A percentile compares a stretch with the other conserved stretches of the same genome.
Conservation (phyloP, 2,113 vertebrate genomes). For the Echinops telfairi region DNA sequence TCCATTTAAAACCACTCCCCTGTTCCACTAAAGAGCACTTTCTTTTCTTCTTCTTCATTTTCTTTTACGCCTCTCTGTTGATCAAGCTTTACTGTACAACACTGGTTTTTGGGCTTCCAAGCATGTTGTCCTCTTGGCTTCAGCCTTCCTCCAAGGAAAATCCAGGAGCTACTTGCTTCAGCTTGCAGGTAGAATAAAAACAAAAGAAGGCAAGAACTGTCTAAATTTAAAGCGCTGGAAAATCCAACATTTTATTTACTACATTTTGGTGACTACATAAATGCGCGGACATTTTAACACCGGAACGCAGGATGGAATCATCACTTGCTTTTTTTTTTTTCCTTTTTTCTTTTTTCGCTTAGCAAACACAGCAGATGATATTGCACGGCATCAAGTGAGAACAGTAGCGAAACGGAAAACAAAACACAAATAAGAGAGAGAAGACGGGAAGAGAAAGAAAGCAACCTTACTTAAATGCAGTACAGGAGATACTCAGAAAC, state of each 20-base stretch:
- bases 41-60: not conserved
- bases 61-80: not conserved
- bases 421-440: conserved; percentile 79
- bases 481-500: conserved; percentile 91
- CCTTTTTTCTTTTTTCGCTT: conserved; percentile 90
- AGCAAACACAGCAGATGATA: conserved; percentile 99
- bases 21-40: not conserved
- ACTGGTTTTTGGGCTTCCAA: not conserved
- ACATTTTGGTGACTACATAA: conserved; percentile 99
- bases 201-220: conserved; percentile 87
- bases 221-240: conserved; percentile 96
- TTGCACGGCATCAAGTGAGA: conserved; percentile 97
- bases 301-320: conserved; percentile 98
- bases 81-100: not conserved
- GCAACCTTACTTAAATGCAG: conserved; percentile 90
- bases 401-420: conserved; percentile 93
- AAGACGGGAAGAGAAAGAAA: conserved; percentile 83
- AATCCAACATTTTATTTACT: conserved; percentile 99
- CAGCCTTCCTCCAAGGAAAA: conserved; percentile 26
- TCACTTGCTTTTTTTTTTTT: conserved; percentile 92
- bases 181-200: conserved; percentile 49
- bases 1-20: conserved; percentile 11
- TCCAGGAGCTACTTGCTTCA: not conserved
- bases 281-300: conserved; percentile 98
- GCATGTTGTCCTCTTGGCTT: not conserved